These are phyloP conservation scores for Meandrusa payeni DNA, from an alignment of 2,888 invertebrate species.

Conservation along the genomic window DNA sequence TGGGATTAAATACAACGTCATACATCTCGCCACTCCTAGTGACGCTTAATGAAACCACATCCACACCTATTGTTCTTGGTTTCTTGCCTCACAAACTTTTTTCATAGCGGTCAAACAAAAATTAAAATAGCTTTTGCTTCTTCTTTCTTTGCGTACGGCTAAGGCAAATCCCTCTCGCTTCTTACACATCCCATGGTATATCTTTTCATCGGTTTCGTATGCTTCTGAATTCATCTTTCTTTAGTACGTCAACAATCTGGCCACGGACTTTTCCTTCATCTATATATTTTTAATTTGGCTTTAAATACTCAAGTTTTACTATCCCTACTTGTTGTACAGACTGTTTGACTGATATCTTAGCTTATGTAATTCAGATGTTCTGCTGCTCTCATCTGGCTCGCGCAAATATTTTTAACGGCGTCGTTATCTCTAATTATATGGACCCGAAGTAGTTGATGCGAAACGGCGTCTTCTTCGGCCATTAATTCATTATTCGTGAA, in stretches of 20 bases:
- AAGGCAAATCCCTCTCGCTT: too few species aligned
- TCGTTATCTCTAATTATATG: slow-evolving; percentile 11
- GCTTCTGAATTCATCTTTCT: too few species aligned
- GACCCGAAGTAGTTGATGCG: slow-evolving; percentile 7
- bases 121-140: too few species aligned
- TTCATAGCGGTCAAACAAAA: too few species aligned
- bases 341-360: neutral
- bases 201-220: too few species aligned
- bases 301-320: too few species aligned
- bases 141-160: too few species aligned
- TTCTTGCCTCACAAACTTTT: slow-evolving; percentile 28
- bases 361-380: slow-evolving; percentile 13
- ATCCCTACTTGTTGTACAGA: too few species aligned
- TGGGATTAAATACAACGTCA: slow-evolving; percentile 69
- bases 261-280: too few species aligned
- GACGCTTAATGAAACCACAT: slow-evolving; percentile 64
- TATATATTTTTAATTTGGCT: too few species aligned
- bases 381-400: neutral
- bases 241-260: too few species aligned
- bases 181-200: too few species aligned
- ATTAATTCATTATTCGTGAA: slow-evolving; percentile 72
- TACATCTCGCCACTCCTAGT: slow-evolving; percentile 51
- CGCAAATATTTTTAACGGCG: slow-evolving; percentile 11
- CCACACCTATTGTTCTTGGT: slow-evolving; percentile 68
- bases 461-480: slow-evolving; percentile 39